A percentile compares a stretch with the other conserved stretches of the same genome.
These are phyloP conservation scores for Phragmatobia fuliginosa DNA, from an alignment of 2,888 invertebrate genomes.

Conservation along the genomic window DNA sequence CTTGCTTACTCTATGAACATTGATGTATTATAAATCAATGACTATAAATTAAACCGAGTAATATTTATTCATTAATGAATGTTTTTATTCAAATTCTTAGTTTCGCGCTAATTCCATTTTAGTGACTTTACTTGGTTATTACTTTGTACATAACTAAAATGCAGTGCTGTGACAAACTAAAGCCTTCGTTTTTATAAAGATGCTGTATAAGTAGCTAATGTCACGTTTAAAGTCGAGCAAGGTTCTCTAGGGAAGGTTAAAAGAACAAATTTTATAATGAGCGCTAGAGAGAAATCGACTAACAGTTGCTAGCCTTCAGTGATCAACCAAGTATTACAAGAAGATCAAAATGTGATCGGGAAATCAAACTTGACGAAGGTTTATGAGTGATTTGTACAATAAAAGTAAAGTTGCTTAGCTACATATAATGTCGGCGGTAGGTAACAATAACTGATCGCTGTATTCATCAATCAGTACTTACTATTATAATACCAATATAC, in stretches of 20 bases:
- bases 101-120: not conserved
- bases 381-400: constrained; percentile 26
- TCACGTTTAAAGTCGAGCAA: constrained; percentile 48
- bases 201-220: constrained; percentile 39
- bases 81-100: too few relatives aligned
- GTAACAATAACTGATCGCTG: constrained; percentile 19
- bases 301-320: constrained; percentile 44
- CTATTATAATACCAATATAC: constrained; percentile 24
- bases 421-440: constrained; percentile 11
- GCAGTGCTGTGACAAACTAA: not conserved
- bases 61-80: not conserved
- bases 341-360: constrained; percentile 41
- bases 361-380: constrained; percentile 34
- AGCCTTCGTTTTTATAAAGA: not conserved
- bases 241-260: constrained; percentile 51
- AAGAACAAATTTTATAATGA: constrained; percentile 44
- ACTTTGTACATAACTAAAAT: not conserved
- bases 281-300: constrained; percentile 43
- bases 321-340: constrained; percentile 47
- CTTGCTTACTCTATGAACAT: not conserved
- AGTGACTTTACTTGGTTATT: not conserved
- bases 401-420: constrained; percentile 17
- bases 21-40: too few relatives aligned
- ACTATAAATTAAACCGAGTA: not conserved
- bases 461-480: constrained; percentile 16